Percentiles rank a stretch among this genome's conserved stretches.
phyloP scores from a whole-genome alignment of 2,888 invertebrate genomes.

The Phalangium opilio region DNA sequence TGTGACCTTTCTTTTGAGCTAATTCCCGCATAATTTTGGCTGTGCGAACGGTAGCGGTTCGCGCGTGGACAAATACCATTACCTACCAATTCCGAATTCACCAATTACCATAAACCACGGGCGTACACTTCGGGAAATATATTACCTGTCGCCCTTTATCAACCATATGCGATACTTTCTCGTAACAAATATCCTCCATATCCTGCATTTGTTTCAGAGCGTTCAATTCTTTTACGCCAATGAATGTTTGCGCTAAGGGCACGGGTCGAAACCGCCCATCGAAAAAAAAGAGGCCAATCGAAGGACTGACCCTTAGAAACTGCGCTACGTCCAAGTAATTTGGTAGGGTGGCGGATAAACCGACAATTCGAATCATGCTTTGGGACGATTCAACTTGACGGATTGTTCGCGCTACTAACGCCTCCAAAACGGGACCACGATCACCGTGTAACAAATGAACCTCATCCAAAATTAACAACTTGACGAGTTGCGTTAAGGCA shows the following conservation, averaged over 20 bases:
- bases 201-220: slow-evolving; percentile 47
- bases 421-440: slow-evolving; percentile 92
- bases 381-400: slow-evolving; percentile 80
- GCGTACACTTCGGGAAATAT: not conserved
- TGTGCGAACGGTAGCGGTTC: slow-evolving; percentile 84
- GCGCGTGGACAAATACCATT: slow-evolving; percentile 96
- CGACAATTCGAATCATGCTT: slow-evolving; percentile 54
- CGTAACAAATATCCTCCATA: slow-evolving; percentile 86
- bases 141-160: slow-evolving; percentile 70
- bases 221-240: slow-evolving; percentile 59
- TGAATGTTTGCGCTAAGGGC: slow-evolving; percentile 76
- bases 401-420: slow-evolving; percentile 84
- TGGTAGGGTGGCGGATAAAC: slow-evolving; percentile 89
- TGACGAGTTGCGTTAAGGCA: slow-evolving; percentile 73
- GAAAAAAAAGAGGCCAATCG: slow-evolving; percentile 80
- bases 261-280: slow-evolving; percentile 89
- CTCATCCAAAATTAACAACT: slow-evolving; percentile 88
- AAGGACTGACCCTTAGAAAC: slow-evolving; percentile 84
- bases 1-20: slow-evolving; percentile 56
- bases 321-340: slow-evolving; percentile 92
- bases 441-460: slow-evolving; percentile 87
- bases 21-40: slow-evolving; percentile 68
- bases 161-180: slow-evolving; percentile 73
- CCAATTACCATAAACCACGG: not conserved
- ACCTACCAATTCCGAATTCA: slow-evolving; percentile 36